phyloP scores from a whole-genome alignment of 2,113 vertebrate species.

The Protobothrops mucrosquamatus region DNA sequence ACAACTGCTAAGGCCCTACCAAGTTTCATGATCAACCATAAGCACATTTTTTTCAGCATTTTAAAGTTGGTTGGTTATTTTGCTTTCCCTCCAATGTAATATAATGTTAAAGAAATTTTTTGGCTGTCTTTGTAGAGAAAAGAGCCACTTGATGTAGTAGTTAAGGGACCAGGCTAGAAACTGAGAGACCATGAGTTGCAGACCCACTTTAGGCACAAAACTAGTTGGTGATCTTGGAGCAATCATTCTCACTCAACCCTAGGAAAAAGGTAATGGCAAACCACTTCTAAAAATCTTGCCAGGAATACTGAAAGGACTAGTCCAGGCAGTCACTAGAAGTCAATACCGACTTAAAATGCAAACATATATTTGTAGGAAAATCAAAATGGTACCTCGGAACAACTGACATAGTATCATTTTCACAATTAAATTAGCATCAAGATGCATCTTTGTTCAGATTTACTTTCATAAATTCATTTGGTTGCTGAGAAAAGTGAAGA shows the following conservation, averaged over 20 bases:
- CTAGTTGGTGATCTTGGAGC: neutral
- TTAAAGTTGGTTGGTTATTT: neutral
- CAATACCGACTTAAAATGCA: too few relatives aligned
- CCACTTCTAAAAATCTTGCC: neutral
- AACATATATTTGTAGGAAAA: too few relatives aligned
- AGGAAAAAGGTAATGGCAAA: neutral
- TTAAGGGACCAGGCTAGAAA: neutral
- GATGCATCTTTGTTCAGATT: neutral
- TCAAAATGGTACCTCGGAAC: too few relatives aligned
- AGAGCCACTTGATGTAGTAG: neutral
- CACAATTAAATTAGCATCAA: neutral
- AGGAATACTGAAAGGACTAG: neutral
- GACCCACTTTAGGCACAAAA: neutral
- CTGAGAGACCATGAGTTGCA: neutral
- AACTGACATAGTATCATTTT: neutral
- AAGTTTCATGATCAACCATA: neutral
- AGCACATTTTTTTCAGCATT: neutral
- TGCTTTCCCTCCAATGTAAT: neutral
- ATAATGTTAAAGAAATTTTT: neutral
- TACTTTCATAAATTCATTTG: neutral
- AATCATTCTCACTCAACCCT: neutral
- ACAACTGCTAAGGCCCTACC: neutral
- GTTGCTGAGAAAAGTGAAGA: neutral
- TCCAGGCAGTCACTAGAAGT: neutral
- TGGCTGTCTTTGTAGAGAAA: neutral